phyloP scores from a whole-genome alignment of 2,797 vertebrate genomes.

The Vultur gryphus region DNA sequence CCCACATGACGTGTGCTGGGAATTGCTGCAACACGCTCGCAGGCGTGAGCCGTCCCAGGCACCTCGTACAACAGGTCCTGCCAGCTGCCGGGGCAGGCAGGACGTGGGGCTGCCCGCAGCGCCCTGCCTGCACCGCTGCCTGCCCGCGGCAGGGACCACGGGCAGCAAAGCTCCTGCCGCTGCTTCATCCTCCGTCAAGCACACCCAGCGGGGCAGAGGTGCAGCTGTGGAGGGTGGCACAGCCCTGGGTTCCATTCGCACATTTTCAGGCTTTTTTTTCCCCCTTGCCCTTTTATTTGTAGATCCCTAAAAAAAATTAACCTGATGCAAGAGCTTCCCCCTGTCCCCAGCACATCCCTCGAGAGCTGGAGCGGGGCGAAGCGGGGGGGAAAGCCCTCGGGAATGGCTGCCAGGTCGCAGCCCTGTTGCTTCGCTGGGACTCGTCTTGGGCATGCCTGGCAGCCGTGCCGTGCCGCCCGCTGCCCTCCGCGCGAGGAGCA shows the following conservation, averaged over 20 bases:
- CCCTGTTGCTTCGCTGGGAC: background rate
- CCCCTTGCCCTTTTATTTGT: background rate
- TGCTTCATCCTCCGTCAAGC: background rate
- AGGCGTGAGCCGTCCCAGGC: background rate
- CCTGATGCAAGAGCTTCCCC: accelerated
- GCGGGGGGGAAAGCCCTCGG: accelerated
- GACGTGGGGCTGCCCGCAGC: background rate
- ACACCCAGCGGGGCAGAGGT: accelerated
- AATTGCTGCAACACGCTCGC: conserved; percentile 44
- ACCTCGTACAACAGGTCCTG: conserved; percentile 59
- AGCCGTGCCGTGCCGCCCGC: background rate
- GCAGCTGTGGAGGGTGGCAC: background rate
- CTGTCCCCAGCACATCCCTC: background rate
- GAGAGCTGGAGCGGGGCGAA: background rate
- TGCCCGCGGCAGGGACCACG: accelerated
- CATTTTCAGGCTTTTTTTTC: background rate
- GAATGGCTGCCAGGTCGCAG: background rate
- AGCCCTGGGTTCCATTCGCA: background rate
- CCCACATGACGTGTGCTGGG: background rate
- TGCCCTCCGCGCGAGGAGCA: background rate
- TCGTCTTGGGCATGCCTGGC: background rate
- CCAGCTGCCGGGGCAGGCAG: background rate
- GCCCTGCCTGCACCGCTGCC: background rate
- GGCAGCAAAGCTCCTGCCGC: background rate
- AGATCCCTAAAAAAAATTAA: background rate